Percentiles rank a stretch among this genome's conserved stretches.
phyloP scores from a whole-genome alignment of 2,113 vertebrate genomes.

The Myrmophylax atrothorax region DNA sequence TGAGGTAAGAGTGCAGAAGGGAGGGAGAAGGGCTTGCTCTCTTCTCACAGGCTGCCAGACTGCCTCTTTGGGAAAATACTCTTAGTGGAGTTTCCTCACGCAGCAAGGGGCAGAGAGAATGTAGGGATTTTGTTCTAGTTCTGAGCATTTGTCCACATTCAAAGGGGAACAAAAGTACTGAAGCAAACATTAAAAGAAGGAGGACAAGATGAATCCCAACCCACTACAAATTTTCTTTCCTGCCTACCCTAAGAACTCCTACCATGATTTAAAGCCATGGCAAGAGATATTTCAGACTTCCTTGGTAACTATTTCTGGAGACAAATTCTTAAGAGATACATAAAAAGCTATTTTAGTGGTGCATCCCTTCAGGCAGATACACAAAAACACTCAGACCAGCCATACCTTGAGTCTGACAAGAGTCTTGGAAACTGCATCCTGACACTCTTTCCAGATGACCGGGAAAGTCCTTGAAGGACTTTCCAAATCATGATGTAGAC shows the following conservation, averaged over 20 bases:
- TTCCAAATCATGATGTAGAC: background rate
- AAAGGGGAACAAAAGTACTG: background rate
- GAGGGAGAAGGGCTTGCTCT: background rate
- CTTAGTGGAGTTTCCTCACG: background rate
- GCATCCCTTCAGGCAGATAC: background rate
- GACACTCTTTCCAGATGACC: background rate
- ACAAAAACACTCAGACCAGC: background rate
- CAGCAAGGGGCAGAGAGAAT: background rate
- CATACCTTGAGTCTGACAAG: background rate
- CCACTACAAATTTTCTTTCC: background rate
- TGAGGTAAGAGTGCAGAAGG: constrained; percentile 6
- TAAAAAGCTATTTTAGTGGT: background rate
- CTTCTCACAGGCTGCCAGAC: background rate
- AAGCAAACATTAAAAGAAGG: background rate
- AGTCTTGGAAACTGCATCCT: background rate
- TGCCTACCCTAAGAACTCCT: background rate
- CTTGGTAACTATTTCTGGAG: background rate
- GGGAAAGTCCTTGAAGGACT: background rate
- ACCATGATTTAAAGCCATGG: background rate
- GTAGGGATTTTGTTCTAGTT: background rate
- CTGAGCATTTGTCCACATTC: background rate
- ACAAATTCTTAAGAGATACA: background rate
- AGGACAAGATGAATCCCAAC: background rate
- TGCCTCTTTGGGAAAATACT: constrained; percentile 13
- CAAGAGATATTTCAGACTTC: background rate